Conservation (phyloP, 2,888 invertebrate genomes). For the Lycaena phlaeas region DNA sequence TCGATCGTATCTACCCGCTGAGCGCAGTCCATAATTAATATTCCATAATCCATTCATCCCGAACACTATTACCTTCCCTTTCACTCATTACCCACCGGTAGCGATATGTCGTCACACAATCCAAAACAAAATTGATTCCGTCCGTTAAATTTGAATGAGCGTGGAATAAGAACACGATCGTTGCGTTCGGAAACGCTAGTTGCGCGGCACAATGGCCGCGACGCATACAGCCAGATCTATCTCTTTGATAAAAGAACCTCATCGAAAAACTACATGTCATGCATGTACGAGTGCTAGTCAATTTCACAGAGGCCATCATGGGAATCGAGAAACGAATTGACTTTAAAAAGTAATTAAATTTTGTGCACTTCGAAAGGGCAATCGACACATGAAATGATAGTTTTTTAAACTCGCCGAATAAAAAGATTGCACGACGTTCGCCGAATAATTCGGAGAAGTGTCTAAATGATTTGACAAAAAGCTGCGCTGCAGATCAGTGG, state of each 20-base stretch:
- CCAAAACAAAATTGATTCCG: conserved; percentile 52
- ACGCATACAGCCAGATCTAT: conserved; percentile 60
- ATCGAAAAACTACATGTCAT: conserved; percentile 70
- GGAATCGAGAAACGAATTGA: conserved; percentile 67
- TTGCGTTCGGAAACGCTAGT: conserved; percentile 38
- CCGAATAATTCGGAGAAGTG: conserved; percentile 33
- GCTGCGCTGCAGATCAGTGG: conserved; percentile 24
- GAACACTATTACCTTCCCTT: conserved; percentile 41
- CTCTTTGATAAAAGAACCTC: conserved; percentile 57
- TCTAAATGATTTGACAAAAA: conserved; percentile 37
- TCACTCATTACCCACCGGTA: conserved; percentile 42
- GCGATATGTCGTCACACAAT: conserved; percentile 52
- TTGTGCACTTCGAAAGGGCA: conserved; percentile 53
- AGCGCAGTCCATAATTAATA: conserved; percentile 60
- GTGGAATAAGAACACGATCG: conserved; percentile 61
- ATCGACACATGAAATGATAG: conserved; percentile 49
- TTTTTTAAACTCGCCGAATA: background rate
- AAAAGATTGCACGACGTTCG: background rate
- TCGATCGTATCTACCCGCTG: conserved; percentile 64
- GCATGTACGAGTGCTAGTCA: conserved; percentile 68
- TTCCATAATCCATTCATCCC: conserved; percentile 60
- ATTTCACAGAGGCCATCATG: conserved; percentile 68
- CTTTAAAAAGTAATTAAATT: conserved; percentile 70
- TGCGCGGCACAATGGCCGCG: conserved; percentile 58
- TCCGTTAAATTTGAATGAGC: conserved; percentile 66